phyloP scores from a whole-genome alignment of 1,140 invertebrate genomes.

The Plectrocnemia conspersa region DNA sequence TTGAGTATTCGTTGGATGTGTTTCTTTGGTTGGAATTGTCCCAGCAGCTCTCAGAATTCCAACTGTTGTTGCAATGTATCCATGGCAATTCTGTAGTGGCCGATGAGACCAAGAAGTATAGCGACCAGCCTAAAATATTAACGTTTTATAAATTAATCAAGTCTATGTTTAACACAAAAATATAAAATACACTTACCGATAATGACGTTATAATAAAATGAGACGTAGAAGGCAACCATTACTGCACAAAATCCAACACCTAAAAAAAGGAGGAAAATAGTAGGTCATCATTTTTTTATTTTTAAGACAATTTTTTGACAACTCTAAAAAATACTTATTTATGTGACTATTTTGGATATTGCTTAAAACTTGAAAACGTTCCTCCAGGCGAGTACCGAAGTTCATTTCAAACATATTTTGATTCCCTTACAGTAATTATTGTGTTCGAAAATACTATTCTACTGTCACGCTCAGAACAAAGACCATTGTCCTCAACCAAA shows the following conservation, averaged over 20 bases:
- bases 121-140: constrained; percentile 63
- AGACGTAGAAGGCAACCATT: constrained; percentile 85
- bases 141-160: background rate
- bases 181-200: constrained; percentile 55
- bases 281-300: constrained; percentile 6
- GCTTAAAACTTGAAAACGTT: no score
- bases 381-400: no score
- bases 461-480: no score
- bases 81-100: constrained; percentile 69
- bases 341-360: no score
- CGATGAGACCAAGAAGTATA: constrained; percentile 76
- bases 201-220: constrained; percentile 90
- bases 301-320: no score
- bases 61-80: constrained; percentile 76
- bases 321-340: no score
- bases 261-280: constrained; percentile 51
- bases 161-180: background rate
- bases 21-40: constrained; percentile 40
- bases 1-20: constrained; percentile 34
- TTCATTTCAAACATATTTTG: no score
- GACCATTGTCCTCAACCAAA: no score
- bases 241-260: constrained; percentile 87
- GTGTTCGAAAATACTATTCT: no score
- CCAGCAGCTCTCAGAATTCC: constrained; percentile 75
- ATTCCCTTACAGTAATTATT: no score